Evolutionary conservation across 2,797 vertebrate genomes (phyloP), one percentile per base, ranked within the genome.

Genomic region (Leptatherina wallacei): DNA sequence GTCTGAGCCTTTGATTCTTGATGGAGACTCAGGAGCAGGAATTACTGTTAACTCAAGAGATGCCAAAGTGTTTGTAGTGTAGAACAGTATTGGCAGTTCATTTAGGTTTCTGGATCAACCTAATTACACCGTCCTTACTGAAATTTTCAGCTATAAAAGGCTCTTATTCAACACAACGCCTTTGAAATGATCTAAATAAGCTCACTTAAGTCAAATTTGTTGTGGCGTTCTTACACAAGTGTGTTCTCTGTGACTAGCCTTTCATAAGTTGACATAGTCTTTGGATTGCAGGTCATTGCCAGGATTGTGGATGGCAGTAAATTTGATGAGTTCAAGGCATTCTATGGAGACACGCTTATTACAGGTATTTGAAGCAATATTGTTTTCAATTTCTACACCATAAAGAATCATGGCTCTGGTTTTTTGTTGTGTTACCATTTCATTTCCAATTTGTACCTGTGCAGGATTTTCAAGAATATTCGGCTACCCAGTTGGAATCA

Each of bases 241-340:
- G 6, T 73, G 73, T 51, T 55, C n/a, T 77, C 57, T 61, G 27
- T 11, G 33, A 7, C 56, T 35, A 6, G 10, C 8, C 29, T n/a
- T 71, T 70, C 51, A 32, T 24, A 62, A 54, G 0, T 62, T 69
- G 22, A 5, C 38, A 61, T 79, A 1, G 18, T 63, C 80, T 57
- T 80, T 29, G 85, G 59, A 77, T 91, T 90, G 47, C 87, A 99
- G 98, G 97, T 99, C 67, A 98, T 99, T 57, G 97, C 97, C 81
- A 95, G 98, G 94, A 91, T 99, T 66, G 98, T 99, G 61, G 98
- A 99, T n/a, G 98, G 97, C 89, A 99, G 98, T 93, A 98, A 93
- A 93, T 99, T 99, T 92, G 95, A 95, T 81, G 98, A 99, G 89
- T 99, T 99, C 93, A 99, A 99, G 88, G 96, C 97, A 33, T 95